Percentiles rank a stretch among this genome's conserved stretches.
Conservation (phyloP, 1,140 invertebrate species). For the Asbolus verrucosus region DNA sequence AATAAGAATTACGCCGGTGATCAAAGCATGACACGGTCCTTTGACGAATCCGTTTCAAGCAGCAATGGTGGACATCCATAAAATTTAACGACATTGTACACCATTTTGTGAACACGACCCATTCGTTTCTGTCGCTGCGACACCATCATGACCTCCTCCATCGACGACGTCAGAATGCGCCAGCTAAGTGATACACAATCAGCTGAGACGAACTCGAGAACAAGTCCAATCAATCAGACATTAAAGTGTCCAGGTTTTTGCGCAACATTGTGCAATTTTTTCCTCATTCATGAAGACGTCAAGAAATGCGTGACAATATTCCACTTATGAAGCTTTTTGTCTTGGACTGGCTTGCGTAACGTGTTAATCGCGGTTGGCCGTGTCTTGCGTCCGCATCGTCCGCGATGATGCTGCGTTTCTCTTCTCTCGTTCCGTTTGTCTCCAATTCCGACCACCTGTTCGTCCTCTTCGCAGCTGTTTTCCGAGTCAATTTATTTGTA, state of each 20-base stretch:
- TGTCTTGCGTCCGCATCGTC: slow-evolving; percentile 32
- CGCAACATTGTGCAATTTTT: slow-evolving; percentile 24
- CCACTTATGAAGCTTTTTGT: slow-evolving; percentile 50
- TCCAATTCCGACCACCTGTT: slow-evolving; percentile 46
- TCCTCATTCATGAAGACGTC: slow-evolving; percentile 47
- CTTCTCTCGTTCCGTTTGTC: slow-evolving; percentile 34
- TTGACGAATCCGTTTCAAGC: slow-evolving; percentile 5
- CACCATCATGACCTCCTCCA: slow-evolving; percentile 17
- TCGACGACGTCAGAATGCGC: slow-evolving; percentile 34
- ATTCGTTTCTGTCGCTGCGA: slow-evolving; percentile 17
- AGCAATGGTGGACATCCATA: background rate
- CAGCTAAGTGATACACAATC: slow-evolving; percentile 48
- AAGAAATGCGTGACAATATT: slow-evolving; percentile 51
- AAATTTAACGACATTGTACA: background rate
- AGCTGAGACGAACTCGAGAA: slow-evolving; percentile 40
- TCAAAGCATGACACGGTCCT: background rate
- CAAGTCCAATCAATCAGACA: slow-evolving; percentile 51
- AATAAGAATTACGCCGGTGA: too few species aligned
- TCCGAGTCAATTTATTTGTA: slow-evolving; percentile 34
- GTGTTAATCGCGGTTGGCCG: slow-evolving; percentile 47
- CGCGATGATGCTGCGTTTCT: slow-evolving; percentile 32
- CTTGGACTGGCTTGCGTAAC: slow-evolving; percentile 44
- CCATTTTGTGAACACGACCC: background rate
- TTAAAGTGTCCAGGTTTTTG: slow-evolving; percentile 22
- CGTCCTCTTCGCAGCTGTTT: slow-evolving; percentile 45